These are phyloP conservation scores for Gorsachius goisagi DNA, from an alignment of 2,113 vertebrate species.

Conservation along the genomic window DNA sequence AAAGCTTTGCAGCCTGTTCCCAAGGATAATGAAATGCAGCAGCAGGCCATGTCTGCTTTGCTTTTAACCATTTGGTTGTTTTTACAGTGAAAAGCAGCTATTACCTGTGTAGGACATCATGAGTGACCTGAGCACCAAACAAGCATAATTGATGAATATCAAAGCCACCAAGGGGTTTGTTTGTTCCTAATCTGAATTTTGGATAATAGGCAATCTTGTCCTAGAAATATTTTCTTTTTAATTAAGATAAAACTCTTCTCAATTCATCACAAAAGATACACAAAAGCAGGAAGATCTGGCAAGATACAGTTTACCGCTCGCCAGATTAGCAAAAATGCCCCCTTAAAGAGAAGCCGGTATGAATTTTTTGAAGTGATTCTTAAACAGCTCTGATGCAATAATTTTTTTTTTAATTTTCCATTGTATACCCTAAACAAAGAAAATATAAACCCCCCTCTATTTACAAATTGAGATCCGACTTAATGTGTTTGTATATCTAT, in stretches of 20 bases:
- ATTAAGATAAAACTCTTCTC: background rate
- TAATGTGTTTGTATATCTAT: background rate
- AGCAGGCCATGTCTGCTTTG: background rate
- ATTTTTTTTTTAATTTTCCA: background rate
- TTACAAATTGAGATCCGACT: background rate
- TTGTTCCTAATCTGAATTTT: background rate
- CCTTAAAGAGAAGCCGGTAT: background rate
- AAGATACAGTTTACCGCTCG: background rate
- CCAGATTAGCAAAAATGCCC: background rate
- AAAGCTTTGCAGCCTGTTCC: background rate
- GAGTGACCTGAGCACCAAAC: background rate
- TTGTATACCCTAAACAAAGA: background rate
- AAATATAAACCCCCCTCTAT: background rate
- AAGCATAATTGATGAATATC: background rate
- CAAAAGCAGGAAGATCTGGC: background rate
- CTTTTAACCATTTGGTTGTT: background rate
- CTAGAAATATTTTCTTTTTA: background rate
- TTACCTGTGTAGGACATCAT: background rate
- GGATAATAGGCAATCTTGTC: background rate
- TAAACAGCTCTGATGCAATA: background rate
- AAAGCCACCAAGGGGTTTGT: background rate
- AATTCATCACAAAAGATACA: background rate
- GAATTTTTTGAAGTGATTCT: background rate
- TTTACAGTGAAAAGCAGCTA: background rate
- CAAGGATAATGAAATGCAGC: slow-evolving; percentile 6